Conservation (phyloP, 1,140 invertebrate genomes). For the Zaprionus ornatus region DNA sequence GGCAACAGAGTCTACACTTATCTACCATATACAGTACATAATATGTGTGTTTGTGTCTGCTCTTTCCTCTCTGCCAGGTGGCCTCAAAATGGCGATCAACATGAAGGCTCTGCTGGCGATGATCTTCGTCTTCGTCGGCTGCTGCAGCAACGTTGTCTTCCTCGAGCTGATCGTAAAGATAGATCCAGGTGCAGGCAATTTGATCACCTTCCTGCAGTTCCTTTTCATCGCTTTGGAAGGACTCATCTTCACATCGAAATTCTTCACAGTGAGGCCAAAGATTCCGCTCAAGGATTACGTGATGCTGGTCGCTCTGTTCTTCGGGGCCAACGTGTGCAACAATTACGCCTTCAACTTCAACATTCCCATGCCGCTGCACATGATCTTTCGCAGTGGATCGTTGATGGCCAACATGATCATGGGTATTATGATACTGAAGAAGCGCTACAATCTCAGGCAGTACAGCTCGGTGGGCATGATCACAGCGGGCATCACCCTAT, state of each 20-base stretch:
- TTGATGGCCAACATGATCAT: slow-evolving; percentile 98
- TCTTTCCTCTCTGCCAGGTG: background rate
- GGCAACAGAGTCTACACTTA: background rate
- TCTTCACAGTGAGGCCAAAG: slow-evolving; percentile 89
- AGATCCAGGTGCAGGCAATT: slow-evolving; percentile 95
- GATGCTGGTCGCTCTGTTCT: slow-evolving; percentile 95
- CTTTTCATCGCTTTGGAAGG: slow-evolving; percentile 95
- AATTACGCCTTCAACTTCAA: slow-evolving; percentile 99
- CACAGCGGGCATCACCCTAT: slow-evolving; percentile 95
- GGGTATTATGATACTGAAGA: slow-evolving; percentile 95
- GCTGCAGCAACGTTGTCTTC: slow-evolving; percentile 96
- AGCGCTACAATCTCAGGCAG: slow-evolving; percentile 92
- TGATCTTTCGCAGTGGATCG: slow-evolving; percentile 99
- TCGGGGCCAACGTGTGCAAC: slow-evolving; percentile 95
- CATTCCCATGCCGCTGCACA: slow-evolving; percentile 98
- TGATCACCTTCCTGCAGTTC: slow-evolving; percentile 97
- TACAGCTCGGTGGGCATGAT: slow-evolving; percentile 97
- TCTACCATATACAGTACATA: background rate
- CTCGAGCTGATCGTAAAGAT: slow-evolving; percentile 94
- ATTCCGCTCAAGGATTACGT: slow-evolving; percentile 93
- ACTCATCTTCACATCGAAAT: slow-evolving; percentile 94
- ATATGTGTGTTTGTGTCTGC: background rate
- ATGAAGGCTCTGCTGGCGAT: slow-evolving; percentile 88
- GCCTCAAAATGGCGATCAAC: slow-evolving; percentile 83
- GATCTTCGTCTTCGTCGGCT: slow-evolving; percentile 93